Conservation (phyloP, 2,113 vertebrate species). For the Tachycineta bicolor region DNA sequence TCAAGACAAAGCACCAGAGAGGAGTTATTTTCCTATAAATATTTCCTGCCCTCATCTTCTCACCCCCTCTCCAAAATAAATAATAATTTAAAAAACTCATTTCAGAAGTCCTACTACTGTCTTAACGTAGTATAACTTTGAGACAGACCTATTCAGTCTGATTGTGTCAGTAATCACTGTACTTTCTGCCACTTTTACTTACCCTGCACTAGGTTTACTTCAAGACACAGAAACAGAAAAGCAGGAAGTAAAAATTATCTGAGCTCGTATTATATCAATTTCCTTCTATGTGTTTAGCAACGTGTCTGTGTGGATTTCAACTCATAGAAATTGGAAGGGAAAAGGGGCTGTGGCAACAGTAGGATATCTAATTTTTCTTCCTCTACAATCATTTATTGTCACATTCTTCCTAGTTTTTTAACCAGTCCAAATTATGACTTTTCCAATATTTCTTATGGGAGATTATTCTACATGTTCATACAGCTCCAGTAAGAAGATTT, state of each 20-base stretch:
- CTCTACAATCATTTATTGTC: background rate
- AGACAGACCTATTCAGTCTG: background rate
- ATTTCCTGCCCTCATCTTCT: background rate
- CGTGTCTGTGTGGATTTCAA: background rate
- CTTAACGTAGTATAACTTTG: background rate
- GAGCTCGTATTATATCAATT: background rate
- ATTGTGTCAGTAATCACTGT: background rate
- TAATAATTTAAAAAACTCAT: background rate
- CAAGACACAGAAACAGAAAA: background rate
- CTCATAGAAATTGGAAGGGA: background rate
- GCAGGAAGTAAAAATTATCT: background rate
- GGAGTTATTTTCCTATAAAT: background rate
- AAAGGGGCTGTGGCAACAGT: background rate
- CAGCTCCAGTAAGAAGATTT: background rate
- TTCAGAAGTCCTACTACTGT: background rate
- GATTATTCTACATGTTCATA: background rate
- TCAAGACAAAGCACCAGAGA: background rate
- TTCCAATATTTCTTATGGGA: background rate
- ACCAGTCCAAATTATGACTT: background rate
- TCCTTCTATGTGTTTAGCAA: background rate
- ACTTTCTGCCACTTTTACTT: background rate
- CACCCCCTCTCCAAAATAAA: background rate
- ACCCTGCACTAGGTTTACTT: background rate
- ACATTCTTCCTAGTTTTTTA: background rate
- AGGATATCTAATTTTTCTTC: background rate